A percentile compares a stretch with the other conserved stretches of the same genome.
Evolutionary conservation across 2,797 vertebrate genomes (phyloP).

Genomic region (Hippoglossus hippoglossus): DNA sequence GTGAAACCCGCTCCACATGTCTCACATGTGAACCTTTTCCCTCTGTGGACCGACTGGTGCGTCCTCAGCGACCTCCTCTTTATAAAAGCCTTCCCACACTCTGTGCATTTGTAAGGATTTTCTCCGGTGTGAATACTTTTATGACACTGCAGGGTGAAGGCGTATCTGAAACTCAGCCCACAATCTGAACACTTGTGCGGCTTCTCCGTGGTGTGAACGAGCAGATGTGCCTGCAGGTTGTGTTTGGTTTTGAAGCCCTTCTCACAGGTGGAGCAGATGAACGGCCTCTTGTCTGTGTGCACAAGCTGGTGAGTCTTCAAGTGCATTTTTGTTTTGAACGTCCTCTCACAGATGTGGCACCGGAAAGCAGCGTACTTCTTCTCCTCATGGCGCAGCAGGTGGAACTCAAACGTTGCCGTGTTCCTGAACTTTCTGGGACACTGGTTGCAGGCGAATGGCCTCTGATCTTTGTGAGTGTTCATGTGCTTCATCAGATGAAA

Average conservation of each 20-base stretch:
- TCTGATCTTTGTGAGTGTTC: slow-evolving; percentile 65
- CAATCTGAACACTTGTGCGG: slow-evolving; percentile 68
- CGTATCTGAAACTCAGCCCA: slow-evolving; percentile 64
- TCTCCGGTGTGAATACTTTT: slow-evolving; percentile 61
- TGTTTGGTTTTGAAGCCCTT: slow-evolving; percentile 73
- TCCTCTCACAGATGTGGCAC: slow-evolving; percentile 70
- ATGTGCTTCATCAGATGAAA: slow-evolving; percentile 72
- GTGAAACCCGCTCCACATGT: slow-evolving; percentile 72
- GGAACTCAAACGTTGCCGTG: slow-evolving; percentile 20
- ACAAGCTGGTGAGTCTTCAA: slow-evolving; percentile 69
- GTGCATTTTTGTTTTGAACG: slow-evolving; percentile 62
- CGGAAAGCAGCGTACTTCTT: slow-evolving; percentile 37
- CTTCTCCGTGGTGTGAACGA: slow-evolving; percentile 58
- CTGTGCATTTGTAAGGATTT: slow-evolving; percentile 55
- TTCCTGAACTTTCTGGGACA: slow-evolving; percentile 67
- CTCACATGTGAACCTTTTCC: slow-evolving; percentile 72
- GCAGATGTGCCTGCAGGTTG: slow-evolving; percentile 65
- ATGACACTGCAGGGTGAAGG: slow-evolving; percentile 69
- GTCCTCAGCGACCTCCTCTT: slow-evolving; percentile 63
- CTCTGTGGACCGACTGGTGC: slow-evolving; percentile 73
- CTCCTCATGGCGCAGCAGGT: slow-evolving; percentile 72
- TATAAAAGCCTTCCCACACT: slow-evolving; percentile 67
- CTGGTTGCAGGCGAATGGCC: slow-evolving; percentile 57
- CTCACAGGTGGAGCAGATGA: slow-evolving; percentile 58
- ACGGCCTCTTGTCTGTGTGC: slow-evolving; percentile 56